Base-by-base conservation (phyloP, 2,888 invertebrate genomes). In the Polietes domitor region DNA sequence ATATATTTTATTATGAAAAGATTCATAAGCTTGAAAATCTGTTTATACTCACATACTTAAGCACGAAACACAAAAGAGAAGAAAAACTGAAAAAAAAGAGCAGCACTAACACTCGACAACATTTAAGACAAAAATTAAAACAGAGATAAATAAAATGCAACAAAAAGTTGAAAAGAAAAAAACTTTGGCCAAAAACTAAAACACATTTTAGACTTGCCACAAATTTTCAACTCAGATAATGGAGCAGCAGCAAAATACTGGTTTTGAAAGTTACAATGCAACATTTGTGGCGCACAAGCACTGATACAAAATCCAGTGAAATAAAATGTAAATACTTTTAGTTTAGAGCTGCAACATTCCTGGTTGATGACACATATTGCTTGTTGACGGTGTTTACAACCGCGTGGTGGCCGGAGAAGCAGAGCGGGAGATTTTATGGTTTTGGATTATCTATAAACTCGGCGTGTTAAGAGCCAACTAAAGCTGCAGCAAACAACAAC, bases 21-120 rank as follows among this genome's bases (percentile, higher is more conserved):
- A 63, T 17, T 63, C 63, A 63, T 63, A 63, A 63, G 37, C 17
- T 37, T 63, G 63, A 63, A 37, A 63, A 63, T 63, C 32, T 63
- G 63, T 63, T 63, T 63, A 63, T 63, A 37, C 32, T 63, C 37
- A 37, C 63, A 32, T n/a, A 5, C 17, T 37, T 63, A 63, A n/a
- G n/a, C n/a, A n/a, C n/a, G n/a, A n/a, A 61, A 28, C 4, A 37
- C n/a, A 63, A n/a, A 15, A n/a, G 6, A n/a, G n/a, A n/a, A n/a
- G n/a, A n/a, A n/a, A n/a, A n/a, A n/a, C n/a, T n/a, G n/a, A n/a
- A n/a, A n/a, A n/a, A n/a, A n/a, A n/a, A n/a, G n/a, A 28, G 24
- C 21, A 58, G 6, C 12, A 32, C 3, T 9, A 58, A 58, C 58
- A 24, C 1, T 37, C 37, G 37, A 37, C 37, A 37, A 37, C 58